phyloP scores from a whole-genome alignment of 2,113 vertebrate genomes.

The Numenius arquata region DNA sequence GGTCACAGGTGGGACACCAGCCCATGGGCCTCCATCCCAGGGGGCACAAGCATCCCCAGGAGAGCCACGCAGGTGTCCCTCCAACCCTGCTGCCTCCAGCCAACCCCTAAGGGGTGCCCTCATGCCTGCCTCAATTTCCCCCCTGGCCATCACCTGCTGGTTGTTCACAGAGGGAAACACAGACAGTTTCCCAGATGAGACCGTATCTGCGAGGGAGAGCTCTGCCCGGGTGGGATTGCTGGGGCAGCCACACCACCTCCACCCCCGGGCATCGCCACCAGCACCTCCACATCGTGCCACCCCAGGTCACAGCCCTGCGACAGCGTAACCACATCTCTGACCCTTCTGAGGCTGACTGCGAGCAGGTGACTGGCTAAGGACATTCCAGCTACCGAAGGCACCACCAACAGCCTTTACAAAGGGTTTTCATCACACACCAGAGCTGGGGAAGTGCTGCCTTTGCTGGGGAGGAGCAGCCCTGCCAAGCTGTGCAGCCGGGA shows the following conservation, averaged over 20 bases:
- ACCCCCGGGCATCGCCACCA: neutral
- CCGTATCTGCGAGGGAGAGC: fast-evolving
- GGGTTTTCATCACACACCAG: neutral
- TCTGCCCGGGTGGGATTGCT: neutral
- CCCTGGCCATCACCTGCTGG: neutral
- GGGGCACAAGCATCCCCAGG: neutral
- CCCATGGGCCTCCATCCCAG: neutral
- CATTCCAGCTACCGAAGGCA: neutral
- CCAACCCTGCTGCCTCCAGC: neutral
- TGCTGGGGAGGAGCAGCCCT: neutral
- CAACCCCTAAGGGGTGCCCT: neutral
- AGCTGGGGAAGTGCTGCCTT: neutral
- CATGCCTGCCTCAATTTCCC: neutral
- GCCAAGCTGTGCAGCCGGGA: neutral
- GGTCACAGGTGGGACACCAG: neutral
- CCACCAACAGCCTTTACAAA: neutral
- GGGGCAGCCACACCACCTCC: neutral
- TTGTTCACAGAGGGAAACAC: neutral
- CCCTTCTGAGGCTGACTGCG: fast-evolving
- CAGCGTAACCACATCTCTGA: neutral
- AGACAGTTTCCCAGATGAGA: neutral
- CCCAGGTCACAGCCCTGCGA: fast-evolving
- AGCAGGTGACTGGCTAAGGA: neutral
- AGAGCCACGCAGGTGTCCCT: neutral
- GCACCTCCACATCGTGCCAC: neutral